A percentile compares a stretch with the other conserved stretches of the same genome.
Evolutionary conservation across 1,140 invertebrate genomes (phyloP).

Genomic region (Wiebesia pumilae): DNA sequence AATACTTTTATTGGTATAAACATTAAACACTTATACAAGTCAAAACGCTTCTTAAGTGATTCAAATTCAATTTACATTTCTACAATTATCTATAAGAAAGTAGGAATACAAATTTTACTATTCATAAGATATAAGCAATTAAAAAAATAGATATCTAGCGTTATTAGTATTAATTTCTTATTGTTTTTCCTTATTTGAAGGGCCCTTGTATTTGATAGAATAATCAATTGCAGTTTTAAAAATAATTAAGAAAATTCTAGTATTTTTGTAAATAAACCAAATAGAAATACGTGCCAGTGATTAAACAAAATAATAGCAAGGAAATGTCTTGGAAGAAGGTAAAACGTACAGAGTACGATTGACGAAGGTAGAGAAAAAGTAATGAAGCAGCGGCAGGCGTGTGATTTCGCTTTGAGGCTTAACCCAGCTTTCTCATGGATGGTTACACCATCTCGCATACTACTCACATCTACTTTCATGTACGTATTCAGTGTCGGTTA

Average conservation of each 20-base stretch:
- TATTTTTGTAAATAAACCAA: neutral
- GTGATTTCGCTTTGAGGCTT: slow-evolving; percentile 55
- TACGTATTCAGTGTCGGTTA: slow-evolving; percentile 13
- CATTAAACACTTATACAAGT: no score
- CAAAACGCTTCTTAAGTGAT: no score
- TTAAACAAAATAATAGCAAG: slow-evolving; percentile 4
- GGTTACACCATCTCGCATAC: slow-evolving; percentile 19
- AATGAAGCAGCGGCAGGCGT: slow-evolving; percentile 35
- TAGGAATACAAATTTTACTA: no score
- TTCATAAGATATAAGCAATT: no score
- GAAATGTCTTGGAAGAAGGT: neutral
- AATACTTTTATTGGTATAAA: no score
- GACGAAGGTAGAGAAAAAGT: slow-evolving; percentile 44
- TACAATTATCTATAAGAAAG: no score
- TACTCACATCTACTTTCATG: neutral
- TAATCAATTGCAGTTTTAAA: neutral
- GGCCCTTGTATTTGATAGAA: neutral
- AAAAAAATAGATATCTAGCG: no score
- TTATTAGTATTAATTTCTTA: no score
- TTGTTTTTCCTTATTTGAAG: neutral
- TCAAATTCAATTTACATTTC: no score
- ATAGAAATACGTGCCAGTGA: neutral
- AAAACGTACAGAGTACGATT: neutral
- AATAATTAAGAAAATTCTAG: slow-evolving; percentile 10
- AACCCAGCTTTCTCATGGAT: slow-evolving; percentile 49